These are phyloP conservation scores for Brachypterus glaber DNA, from an alignment of 2,888 invertebrate genomes.

Conservation along the genomic window DNA sequence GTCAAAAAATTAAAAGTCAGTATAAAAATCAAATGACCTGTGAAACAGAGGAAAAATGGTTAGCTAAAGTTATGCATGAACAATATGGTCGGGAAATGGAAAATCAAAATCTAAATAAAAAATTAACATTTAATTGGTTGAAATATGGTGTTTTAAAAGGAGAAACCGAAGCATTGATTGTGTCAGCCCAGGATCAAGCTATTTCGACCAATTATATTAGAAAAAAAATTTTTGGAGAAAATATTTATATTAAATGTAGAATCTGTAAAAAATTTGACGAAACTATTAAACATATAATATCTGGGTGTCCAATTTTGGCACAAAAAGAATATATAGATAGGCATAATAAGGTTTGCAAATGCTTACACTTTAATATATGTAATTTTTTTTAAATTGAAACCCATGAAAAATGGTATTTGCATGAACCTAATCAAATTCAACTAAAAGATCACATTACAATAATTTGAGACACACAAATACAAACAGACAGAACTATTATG, in stretches of 20 bases:
- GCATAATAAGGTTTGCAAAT: constrained; percentile 3
- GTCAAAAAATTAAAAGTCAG: too few species aligned
- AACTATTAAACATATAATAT: constrained; percentile 1
- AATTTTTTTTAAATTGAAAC: neutral
- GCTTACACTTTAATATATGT: constrained; percentile 4
- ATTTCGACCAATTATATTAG: constrained; percentile 2
- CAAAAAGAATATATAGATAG: constrained; percentile 3
- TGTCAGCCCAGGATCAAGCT: constrained; percentile 4
- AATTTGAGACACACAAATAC: too few species aligned
- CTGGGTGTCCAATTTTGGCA: constrained; percentile 1
- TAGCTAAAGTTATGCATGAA: too few species aligned
- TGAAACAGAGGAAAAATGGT: too few species aligned
- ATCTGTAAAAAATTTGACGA: constrained; percentile 1
- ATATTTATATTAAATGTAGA: constrained; percentile 5
- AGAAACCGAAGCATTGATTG: neutral
- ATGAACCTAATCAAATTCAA: neutral
- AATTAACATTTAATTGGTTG: too few species aligned
- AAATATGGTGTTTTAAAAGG: too few species aligned
- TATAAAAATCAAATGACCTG: too few species aligned
- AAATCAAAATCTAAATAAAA: too few species aligned
- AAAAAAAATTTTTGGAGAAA: constrained; percentile 4
- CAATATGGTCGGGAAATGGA: too few species aligned
- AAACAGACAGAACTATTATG: too few species aligned
- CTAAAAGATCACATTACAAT: constrained; percentile 2
- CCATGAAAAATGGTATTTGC: constrained; percentile 6